Base-by-base conservation (phyloP, 2,113 vertebrate species). In the Oceanodroma tethys region DNA sequence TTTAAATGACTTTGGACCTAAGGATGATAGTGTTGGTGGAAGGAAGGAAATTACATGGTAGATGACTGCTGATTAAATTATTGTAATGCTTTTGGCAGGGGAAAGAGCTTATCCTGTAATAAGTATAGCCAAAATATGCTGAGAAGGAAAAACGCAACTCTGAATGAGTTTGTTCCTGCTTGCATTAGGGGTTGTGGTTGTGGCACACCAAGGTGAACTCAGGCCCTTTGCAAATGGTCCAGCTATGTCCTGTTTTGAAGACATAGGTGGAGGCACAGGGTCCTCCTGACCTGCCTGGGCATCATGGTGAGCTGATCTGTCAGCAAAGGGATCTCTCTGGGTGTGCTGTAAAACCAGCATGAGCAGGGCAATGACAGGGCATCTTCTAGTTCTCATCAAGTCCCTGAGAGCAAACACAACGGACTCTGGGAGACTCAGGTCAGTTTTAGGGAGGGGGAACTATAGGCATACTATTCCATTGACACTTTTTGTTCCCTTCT, bases 1-100 rank as follows among this genome's bases (percentile, higher is more conserved):
- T 88, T 63, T 56, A 84, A 91, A 92, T 65, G 1, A 74, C 90
- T 87, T 86, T 78, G 21, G 81, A 94, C 79, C 25, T 70, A n/a
- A 76, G 85, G 58, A 82, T 45, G 29, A 67, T 42, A 76, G 62
- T 86, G 63, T 80, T 86, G 43, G 52, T 88, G 53, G 70, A 88
- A 94, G 70, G 89, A 91, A 95, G 71, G 81, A 94, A 96, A 88
- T 95, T 7, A 73, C 34, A 87, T 17, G 71, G 52, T 87, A 81
- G 66, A 70, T 80, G 71, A 40, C 66, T 85, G 53, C 71, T 93
- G 79, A 82, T 92, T 80, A 76, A 93, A 90, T 82, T 76, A 75
- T 63, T 91, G 32, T 60, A 45, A 72, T 73, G 48, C 25, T 40
- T 68, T 56, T 62, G 53, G 53, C 63, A 82, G 42, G 27, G 42